These are phyloP conservation scores for Bothrops jararaca DNA, from an alignment of 2,113 vertebrate species.

Conservation along the genomic window DNA sequence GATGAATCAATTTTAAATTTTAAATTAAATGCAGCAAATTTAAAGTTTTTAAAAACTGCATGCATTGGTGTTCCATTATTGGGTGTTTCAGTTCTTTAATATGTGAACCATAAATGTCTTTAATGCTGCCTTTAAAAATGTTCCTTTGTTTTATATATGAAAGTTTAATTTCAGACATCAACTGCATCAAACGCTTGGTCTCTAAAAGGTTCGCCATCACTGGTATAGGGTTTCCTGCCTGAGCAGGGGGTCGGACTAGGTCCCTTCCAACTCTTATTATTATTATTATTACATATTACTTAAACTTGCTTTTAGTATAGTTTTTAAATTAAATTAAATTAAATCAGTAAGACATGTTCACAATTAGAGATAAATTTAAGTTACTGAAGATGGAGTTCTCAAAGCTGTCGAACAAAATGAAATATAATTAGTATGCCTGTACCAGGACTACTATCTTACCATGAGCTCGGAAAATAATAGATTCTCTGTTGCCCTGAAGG, in stretches of 20 bases:
- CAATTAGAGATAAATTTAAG: not conserved
- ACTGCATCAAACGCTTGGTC: not conserved
- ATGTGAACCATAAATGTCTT: not conserved
- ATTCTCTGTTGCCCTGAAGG: not conserved
- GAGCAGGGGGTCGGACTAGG: no score
- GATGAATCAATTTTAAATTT: not conserved
- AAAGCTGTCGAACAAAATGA: not conserved
- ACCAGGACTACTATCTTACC: not conserved
- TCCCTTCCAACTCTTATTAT: no score
- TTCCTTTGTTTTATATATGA: not conserved
- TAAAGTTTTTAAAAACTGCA: not conserved
- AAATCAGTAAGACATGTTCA: not conserved
- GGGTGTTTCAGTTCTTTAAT: not conserved
- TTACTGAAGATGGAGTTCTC: not conserved
- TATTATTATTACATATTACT: not conserved
- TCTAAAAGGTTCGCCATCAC: no score
- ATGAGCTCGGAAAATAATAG: not conserved
- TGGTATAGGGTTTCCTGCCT: no score
- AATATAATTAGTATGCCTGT: not conserved
- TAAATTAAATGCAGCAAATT: not conserved
- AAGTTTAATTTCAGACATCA: not conserved
- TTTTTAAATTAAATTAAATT: not conserved
- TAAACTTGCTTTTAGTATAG: not conserved
- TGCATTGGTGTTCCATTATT: not conserved
- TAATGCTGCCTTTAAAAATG: not conserved